These are phyloP conservation scores for Entosphenus tridentatus DNA, from an alignment of 2,113 vertebrate species.

Conservation along the genomic window DNA sequence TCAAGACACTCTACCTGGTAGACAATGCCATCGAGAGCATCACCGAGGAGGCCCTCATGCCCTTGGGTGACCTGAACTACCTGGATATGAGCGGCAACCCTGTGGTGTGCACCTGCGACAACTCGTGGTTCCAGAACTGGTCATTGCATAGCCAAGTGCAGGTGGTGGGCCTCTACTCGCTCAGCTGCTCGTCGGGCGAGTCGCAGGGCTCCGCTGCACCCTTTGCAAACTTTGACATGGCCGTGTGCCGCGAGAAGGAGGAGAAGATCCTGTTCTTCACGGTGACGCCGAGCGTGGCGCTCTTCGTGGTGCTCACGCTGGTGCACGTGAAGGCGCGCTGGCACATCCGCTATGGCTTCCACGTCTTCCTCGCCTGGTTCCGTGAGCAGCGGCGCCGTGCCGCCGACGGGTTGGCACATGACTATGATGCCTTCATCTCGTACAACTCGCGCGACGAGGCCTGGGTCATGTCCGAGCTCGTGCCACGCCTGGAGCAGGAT, in stretches of 20 bases:
- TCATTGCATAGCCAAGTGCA: constrained; percentile 11
- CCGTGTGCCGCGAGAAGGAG: not conserved
- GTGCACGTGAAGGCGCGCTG: constrained; percentile 8
- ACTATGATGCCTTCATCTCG: constrained; percentile 9
- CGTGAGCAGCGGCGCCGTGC: constrained; percentile 8
- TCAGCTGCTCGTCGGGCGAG: not conserved
- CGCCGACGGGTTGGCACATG: not conserved
- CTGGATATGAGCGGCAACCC: constrained; percentile 10
- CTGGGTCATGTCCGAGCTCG: constrained; percentile 7
- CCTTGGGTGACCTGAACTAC: constrained; percentile 2
- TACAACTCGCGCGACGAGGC: constrained; percentile 9
- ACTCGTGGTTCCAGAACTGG: constrained; percentile 8
- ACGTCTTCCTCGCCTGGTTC: constrained; percentile 10
- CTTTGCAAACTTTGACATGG: not conserved
- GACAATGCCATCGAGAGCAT: constrained; percentile 10
- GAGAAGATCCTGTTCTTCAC: constrained; percentile 7
- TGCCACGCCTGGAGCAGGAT: constrained; percentile 7
- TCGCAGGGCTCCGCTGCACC: not conserved
- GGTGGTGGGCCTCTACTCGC: constrained; percentile 9
- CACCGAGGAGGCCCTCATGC: not conserved
- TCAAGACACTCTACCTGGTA: constrained; percentile 4
- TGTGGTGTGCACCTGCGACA: constrained; percentile 9
- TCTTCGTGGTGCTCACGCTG: not conserved
- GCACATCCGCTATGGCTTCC: constrained; percentile 10
- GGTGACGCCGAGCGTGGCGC: not conserved